These are phyloP conservation scores for Pseudococcus jackbeardsleyi DNA, from an alignment of 2,888 invertebrate genomes.

Conservation along the genomic window DNA sequence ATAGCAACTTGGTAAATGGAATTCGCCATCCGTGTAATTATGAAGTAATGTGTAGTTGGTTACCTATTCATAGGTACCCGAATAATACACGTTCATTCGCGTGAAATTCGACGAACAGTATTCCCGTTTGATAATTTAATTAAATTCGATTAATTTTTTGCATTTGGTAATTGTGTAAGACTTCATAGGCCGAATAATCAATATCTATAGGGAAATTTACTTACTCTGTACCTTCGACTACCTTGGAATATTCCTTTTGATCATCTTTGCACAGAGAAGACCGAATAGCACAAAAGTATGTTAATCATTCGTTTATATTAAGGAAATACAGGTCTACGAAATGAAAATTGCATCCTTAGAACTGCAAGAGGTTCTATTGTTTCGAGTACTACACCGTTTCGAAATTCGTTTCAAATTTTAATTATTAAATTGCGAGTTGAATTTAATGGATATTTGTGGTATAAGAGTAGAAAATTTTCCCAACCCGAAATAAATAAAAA, in stretches of 20 bases:
- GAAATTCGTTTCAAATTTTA: not conserved
- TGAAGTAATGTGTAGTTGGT: not conserved
- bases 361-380: not conserved
- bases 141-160: constrained; percentile 26
- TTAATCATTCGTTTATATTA: not conserved
- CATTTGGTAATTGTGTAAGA: not conserved
- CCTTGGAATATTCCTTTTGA: constrained; percentile 39
- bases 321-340: not conserved
- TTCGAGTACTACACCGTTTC: not conserved
- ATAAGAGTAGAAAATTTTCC: not conserved
- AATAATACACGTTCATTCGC: not conserved
- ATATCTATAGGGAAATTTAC: not conserved
- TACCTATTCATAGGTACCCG: constrained; percentile 8
- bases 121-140: not conserved
- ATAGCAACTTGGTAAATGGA: not conserved
- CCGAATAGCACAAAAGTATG: not conserved
- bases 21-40: constrained; percentile 4
- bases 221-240: not conserved
- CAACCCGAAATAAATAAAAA: not conserved
- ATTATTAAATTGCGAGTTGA: too few species aligned
- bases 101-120: constrained; percentile 1
- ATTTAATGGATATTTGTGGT: too few species aligned
- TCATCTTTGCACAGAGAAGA: not conserved
- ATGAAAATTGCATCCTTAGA: not conserved
- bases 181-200: not conserved